Base-by-base conservation (phyloP, 2,888 invertebrate species). In the Poecilobothrus nobilitatus region DNA sequence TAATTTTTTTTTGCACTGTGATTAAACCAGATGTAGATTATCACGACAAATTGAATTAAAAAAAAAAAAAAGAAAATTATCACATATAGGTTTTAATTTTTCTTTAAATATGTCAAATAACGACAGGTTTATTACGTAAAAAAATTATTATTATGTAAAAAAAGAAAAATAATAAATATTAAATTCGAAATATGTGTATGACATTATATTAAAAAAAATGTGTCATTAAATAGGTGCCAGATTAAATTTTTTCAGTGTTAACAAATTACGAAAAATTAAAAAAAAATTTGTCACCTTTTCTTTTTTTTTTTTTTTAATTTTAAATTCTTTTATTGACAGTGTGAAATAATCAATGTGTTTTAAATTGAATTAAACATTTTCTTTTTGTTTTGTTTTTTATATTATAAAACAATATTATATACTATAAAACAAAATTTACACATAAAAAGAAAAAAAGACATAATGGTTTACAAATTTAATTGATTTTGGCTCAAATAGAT, bases 111-210 rank as follows among this genome's bases (percentile, higher is more conserved):
- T 53, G 53, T 18, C 53, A 53, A 53, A 15, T 12, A 53, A 53
- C 53, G 53, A 53, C 53, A 53, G 15, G 15, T 20, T 37, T 37
- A 66, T 66, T 66, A 66, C 20, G 33, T 66, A n/a, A n/a, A n/a
- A n/a, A n/a, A n/a, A n/a, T n/a, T n/a, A n/a, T 37, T 66, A 34
- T 33, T 66, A 34, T 34, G 20, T 34, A 66, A 66, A 27, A 34
- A 66, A 34, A 18, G 2, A 53, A 53, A 53, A 53, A 53, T 53
- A 53, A 15, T 15, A 18, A 15, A 41, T 37, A 10, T 37, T 37
- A 8, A 37, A 37, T 7, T 37, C 37, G 37, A 37, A 37, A 37
- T 37, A 37, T 37, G 37, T 7, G 7, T 18, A 6, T 53, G 18
- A 53, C 18, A 37, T 15, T 53, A n/a, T 53, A 53, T 53, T 12